Evolutionary conservation across 2,888 invertebrate genomes (phyloP).

Genomic region (Rhodophaea formosa): DNA sequence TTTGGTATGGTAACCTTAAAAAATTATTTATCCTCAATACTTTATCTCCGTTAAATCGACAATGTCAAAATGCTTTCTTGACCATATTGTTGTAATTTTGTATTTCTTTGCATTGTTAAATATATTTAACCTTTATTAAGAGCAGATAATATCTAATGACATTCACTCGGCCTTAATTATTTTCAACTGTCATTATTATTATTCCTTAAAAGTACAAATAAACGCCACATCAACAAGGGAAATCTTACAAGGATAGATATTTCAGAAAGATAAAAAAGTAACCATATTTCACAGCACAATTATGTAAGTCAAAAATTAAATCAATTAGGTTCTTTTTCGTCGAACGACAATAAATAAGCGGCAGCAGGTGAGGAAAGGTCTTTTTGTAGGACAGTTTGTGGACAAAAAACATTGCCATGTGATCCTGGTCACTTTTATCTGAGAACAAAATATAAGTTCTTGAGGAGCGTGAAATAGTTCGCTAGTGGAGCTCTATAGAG

Average conservation of each 20-base stretch:
- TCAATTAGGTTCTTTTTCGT: constrained; percentile 61
- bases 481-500: constrained; percentile 43
- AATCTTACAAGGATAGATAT: constrained; percentile 17
- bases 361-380: constrained; percentile 70
- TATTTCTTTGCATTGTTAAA: no score
- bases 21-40: no score
- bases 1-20: no score
- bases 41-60: no score
- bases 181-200: background rate
- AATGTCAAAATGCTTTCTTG: no score
- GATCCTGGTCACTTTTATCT: constrained; percentile 76
- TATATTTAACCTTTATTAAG: background rate
- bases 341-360: constrained; percentile 69
- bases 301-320: constrained; percentile 70
- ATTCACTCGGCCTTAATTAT: constrained; percentile 11
- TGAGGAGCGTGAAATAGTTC: constrained; percentile 72
- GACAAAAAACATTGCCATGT: constrained; percentile 70
- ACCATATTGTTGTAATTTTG: no score
- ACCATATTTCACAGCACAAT: constrained; percentile 73
- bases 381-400: constrained; percentile 44
- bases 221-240: constrained; percentile 11
- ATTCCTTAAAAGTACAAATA: background rate
- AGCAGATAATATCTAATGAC: constrained; percentile 4
- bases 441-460: constrained; percentile 69
- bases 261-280: constrained; percentile 38